Evolutionary conservation across 2,888 invertebrate species (phyloP).

Genomic region (Leptopilina myrica): DNA sequence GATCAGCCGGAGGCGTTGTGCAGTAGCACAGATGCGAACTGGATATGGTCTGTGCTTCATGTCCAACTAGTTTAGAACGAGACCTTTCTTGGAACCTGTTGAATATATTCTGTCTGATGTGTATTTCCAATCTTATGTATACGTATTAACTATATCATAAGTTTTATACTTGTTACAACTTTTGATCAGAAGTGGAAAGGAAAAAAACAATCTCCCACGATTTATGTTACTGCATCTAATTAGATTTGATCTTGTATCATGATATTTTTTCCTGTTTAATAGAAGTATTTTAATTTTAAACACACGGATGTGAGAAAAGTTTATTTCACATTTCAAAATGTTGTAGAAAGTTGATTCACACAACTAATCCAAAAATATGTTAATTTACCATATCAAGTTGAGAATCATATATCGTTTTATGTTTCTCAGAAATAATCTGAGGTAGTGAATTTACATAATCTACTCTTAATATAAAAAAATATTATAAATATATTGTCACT

Average conservation of each 20-base stretch:
- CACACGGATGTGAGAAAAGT: no score
- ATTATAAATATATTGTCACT: no score
- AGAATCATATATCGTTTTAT: no score
- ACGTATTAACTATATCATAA: constrained; percentile 47
- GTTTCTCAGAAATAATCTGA: no score
- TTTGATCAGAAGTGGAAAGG: background rate
- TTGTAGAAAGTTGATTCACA: no score
- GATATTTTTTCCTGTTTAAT: constrained; percentile 20
- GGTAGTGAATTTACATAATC: no score
- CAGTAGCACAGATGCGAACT: constrained; percentile 63
- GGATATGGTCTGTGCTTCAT: constrained; percentile 59
- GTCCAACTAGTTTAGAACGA: constrained; percentile 50
- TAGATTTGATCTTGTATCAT: constrained; percentile 9
- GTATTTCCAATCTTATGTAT: constrained; percentile 58
- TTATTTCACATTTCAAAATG: no score
- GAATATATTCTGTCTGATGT: constrained; percentile 62
- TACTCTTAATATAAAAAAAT: no score
- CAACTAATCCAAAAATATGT: no score
- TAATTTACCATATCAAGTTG: no score
- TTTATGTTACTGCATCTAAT: constrained; percentile 35
- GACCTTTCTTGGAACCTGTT: constrained; percentile 65
- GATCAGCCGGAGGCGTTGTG: constrained; percentile 60
- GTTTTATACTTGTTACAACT: constrained; percentile 14
- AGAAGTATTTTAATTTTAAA: background rate
- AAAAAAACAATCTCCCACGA: constrained; percentile 27